phyloP scores from a whole-genome alignment of 1,140 invertebrate species.

The Zaprionus vittiger region DNA sequence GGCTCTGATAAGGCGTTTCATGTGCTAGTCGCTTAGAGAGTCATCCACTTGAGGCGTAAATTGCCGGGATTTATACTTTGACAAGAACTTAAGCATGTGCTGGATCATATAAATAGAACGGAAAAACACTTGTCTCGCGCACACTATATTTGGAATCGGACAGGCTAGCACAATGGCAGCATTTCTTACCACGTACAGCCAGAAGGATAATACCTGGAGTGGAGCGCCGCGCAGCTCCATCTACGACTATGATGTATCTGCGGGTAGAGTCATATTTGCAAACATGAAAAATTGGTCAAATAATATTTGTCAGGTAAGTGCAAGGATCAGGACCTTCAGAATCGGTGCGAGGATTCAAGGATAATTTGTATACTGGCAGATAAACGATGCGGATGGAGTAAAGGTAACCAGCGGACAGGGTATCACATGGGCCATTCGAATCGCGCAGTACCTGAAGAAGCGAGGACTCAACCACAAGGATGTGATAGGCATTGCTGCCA shows the following conservation, averaged over 20 bases:
- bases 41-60: slow-evolving; percentile 55
- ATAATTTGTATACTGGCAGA: slow-evolving; percentile 24
- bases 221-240: slow-evolving; percentile 62
- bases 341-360: background rate
- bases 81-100: slow-evolving; percentile 18
- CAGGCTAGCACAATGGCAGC: slow-evolving; percentile 68
- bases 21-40: slow-evolving; percentile 52
- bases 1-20: slow-evolving; percentile 59
- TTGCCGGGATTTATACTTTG: slow-evolving; percentile 33
- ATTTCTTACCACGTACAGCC: slow-evolving; percentile 62
- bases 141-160: slow-evolving; percentile 6
- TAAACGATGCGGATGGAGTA: slow-evolving; percentile 62
- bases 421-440: slow-evolving; percentile 70
- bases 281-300: slow-evolving; percentile 70
- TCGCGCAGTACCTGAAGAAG: slow-evolving; percentile 66
- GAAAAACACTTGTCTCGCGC: background rate
- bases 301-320: slow-evolving; percentile 63
- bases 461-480: slow-evolving; percentile 64
- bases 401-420: slow-evolving; percentile 56
- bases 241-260: slow-evolving; percentile 61
- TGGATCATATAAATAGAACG: slow-evolving; percentile 57
- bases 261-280: slow-evolving; percentile 59
- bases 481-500: slow-evolving; percentile 70
- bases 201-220: slow-evolving; percentile 73
- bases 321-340: background rate